A percentile compares a stretch with the other conserved stretches of the same genome.
These are phyloP conservation scores for Tenebrio molitor DNA, from an alignment of 1,140 invertebrate genomes.

Conservation along the genomic window DNA sequence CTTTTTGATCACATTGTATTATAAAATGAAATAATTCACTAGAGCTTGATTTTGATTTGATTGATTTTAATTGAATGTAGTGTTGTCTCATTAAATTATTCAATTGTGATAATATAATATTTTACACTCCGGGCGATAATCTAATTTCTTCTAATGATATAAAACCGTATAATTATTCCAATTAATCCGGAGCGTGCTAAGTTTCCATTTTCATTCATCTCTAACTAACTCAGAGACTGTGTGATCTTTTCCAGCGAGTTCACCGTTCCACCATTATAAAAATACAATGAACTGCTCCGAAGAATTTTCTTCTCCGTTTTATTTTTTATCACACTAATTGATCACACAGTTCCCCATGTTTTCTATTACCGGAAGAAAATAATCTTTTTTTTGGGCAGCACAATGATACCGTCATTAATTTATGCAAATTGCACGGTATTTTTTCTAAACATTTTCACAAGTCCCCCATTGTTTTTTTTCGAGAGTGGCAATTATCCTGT, in stretches of 20 bases:
- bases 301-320: background rate
- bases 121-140: no score
- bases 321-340: slow-evolving; percentile 17
- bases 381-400: slow-evolving; percentile 23
- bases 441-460: background rate
- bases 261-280: background rate
- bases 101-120: no score
- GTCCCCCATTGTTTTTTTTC: slow-evolving; percentile 14
- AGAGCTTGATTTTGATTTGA: no score
- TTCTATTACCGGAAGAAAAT: slow-evolving; percentile 34
- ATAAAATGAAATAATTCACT: no score
- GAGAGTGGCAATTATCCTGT: slow-evolving; percentile 1
- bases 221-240: background rate
- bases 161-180: no score
- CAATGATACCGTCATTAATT: slow-evolving; percentile 20
- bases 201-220: slow-evolving; percentile 1
- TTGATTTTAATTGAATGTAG: no score
- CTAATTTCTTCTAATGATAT: no score
- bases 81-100: no score
- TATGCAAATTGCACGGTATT: slow-evolving; percentile 14
- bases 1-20: no score
- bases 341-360: slow-evolving; percentile 9
- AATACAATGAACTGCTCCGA: background rate
- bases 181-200: background rate
- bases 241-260: background rate